Conservation (phyloP, 2,888 invertebrate species). For the Polietes domitor region DNA sequence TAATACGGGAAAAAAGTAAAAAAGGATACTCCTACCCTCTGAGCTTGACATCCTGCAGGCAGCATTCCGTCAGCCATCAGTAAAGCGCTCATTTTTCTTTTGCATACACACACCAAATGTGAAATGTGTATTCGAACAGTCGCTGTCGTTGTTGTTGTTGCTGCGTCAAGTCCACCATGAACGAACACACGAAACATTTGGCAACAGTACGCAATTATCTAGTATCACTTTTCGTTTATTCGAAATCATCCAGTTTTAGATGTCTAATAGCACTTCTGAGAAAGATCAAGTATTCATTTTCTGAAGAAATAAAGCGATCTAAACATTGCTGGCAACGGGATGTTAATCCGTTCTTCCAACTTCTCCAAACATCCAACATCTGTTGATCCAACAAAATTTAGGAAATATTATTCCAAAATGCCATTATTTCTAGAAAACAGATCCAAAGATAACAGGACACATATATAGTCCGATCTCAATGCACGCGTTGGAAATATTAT, state of each 20-base stretch:
- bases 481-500: too few species aligned
- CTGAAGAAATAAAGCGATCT: neutral
- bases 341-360: too few species aligned
- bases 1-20: slow-evolving; percentile 64
- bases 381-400: too few species aligned
- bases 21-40: slow-evolving; percentile 74
- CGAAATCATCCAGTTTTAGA: neutral
- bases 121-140: slow-evolving; percentile 23
- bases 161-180: neutral
- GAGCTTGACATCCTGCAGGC: slow-evolving; percentile 72
- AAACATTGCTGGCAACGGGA: too few species aligned
- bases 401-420: too few species aligned
- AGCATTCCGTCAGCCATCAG: slow-evolving; percentile 77
- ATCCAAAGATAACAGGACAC: too few species aligned
- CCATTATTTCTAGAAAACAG: too few species aligned
- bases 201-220: neutral
- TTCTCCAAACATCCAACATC: too few species aligned
- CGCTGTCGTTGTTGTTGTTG: neutral
- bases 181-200: neutral
- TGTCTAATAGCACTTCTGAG: neutral
- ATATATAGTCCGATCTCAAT: too few species aligned
- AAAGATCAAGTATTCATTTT: neutral
- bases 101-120: slow-evolving; percentile 58
- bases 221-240: slow-evolving; percentile 16
- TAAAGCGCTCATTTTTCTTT: slow-evolving; percentile 76